Evolutionary conservation across 92 coral and sea anemone species (phyloP).

Genomic region (Epizoanthus illoricatus): DNA sequence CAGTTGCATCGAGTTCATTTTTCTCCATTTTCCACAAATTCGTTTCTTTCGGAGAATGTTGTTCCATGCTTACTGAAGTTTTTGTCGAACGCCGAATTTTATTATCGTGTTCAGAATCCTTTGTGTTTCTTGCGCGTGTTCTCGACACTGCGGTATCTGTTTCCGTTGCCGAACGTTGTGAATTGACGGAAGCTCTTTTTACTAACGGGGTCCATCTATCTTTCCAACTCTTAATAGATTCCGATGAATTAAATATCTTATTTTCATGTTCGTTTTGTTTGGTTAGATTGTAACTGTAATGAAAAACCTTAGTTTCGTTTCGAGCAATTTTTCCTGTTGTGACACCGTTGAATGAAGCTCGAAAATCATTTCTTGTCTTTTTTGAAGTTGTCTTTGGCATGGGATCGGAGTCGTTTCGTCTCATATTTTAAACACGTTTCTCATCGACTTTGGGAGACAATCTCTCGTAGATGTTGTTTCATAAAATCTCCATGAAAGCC

Average conservation of each 20-base stretch:
- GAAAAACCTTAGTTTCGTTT: slow-evolving; percentile 50
- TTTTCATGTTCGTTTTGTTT: slow-evolving; percentile 33
- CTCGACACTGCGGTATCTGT: neutral
- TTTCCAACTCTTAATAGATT: neutral
- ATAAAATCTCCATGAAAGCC: too few relatives aligned
- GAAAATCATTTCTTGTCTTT: slow-evolving; percentile 11
- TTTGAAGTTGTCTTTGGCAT: neutral
- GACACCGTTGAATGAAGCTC: neutral
- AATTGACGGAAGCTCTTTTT: neutral
- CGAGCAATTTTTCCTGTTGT: slow-evolving; percentile 30
- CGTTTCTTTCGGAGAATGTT: slow-evolving; percentile 7
- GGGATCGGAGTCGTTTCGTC: neutral
- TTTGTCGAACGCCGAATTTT: neutral
- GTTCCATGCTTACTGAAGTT: neutral
- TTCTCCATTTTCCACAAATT: neutral
- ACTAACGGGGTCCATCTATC: neutral
- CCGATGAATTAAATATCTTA: neutral
- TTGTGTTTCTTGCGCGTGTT: neutral
- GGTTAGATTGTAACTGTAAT: slow-evolving; percentile 74
- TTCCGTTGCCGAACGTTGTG: neutral
- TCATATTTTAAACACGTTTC: neutral
- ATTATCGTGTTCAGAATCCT: neutral
- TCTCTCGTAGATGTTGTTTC: too few relatives aligned
- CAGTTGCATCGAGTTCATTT: neutral
- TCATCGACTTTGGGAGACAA: neutral